A percentile compares a stretch with the other conserved stretches of the same genome.
phyloP scores from a whole-genome alignment of 2,113 vertebrate species.

The Uria aalge region DNA sequence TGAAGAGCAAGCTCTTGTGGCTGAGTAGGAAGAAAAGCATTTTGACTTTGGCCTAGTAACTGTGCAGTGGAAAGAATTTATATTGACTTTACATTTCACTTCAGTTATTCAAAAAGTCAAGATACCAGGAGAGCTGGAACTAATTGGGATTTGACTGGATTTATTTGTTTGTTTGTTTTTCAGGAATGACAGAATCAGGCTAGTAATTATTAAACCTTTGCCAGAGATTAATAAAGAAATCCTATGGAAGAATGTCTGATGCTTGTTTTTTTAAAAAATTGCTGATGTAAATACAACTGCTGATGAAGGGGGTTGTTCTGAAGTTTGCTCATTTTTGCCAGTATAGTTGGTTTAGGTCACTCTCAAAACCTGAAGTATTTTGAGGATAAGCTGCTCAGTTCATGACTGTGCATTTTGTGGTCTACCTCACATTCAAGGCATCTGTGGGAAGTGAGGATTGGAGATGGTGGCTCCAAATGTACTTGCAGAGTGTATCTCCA shows the following conservation, averaged over 20 bases:
- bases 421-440: neutral
- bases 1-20: neutral
- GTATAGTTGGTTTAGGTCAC: neutral
- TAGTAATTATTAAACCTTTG: neutral
- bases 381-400: neutral
- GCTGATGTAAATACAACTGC: neutral
- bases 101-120: neutral
- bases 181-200: neutral
- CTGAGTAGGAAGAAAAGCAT: neutral
- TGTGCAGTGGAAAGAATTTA: neutral
- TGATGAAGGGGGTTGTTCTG: neutral
- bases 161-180: neutral
- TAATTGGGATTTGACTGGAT: neutral
- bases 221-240: neutral
- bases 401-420: neutral
- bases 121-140: neutral
- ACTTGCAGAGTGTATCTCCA: neutral
- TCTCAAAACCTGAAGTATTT: neutral
- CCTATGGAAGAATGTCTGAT: neutral
- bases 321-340: neutral
- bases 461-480: neutral
- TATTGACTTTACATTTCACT: neutral
- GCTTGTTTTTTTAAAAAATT: neutral
- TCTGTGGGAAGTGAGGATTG: neutral
- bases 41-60: neutral